Conservation (phyloP, 2,113 vertebrate species). For the Tragelaphus scriptus region DNA sequence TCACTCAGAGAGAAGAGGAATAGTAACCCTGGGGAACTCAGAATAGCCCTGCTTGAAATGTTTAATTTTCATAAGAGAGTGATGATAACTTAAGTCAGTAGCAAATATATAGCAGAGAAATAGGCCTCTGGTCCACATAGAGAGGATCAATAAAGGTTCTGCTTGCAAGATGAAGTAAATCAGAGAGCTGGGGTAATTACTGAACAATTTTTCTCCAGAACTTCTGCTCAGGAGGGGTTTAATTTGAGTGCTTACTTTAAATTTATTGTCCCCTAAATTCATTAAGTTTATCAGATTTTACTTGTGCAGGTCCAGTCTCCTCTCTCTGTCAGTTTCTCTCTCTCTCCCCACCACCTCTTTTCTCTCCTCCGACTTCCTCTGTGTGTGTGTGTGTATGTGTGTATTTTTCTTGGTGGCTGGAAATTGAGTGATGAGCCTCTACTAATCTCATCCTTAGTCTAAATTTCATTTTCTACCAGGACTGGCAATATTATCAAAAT, state of each 20-base stretch:
- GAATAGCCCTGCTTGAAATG: neutral
- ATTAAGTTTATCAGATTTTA: neutral
- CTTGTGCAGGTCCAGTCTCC: neutral
- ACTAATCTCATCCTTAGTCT: neutral
- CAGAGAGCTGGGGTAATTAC: neutral
- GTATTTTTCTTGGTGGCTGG: neutral
- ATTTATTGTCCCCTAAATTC: neutral
- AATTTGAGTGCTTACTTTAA: slow-evolving; percentile 9
- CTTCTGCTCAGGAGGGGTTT: neutral
- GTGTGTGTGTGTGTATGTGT: neutral
- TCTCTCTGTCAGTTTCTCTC: neutral
- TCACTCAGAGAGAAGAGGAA: neutral
- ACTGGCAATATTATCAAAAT: neutral
- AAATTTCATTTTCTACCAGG: neutral
- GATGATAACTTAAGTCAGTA: neutral
- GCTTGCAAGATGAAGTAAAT: neutral
- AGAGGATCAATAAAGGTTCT: neutral
- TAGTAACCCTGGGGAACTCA: neutral
- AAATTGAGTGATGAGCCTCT: neutral
- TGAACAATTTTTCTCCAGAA: neutral
- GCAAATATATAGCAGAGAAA: neutral
- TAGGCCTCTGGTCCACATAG: neutral
- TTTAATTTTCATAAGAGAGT: neutral
- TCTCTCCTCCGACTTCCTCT: neutral
- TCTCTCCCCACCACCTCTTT: neutral